Conservation (phyloP, 2,797 vertebrate species). For the Rhinichthys osculus region DNA sequence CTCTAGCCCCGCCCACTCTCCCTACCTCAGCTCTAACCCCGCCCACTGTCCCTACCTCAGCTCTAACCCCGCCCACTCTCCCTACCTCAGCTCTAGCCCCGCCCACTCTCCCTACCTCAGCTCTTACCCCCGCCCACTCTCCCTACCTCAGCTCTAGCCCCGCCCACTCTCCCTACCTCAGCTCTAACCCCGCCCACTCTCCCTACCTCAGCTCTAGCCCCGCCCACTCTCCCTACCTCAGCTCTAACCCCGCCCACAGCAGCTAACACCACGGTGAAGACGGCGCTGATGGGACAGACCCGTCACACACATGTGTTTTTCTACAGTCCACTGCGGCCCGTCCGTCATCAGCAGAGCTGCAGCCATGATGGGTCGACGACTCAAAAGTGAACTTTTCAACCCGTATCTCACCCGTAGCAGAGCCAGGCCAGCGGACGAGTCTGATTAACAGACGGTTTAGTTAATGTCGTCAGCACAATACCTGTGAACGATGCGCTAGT, state of each 20-base stretch:
- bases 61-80: no score
- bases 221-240: no score
- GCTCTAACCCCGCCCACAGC: background rate
- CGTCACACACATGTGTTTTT: slow-evolving; percentile 16
- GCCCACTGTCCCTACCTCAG: no score
- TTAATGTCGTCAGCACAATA: slow-evolving; percentile 71
- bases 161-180: no score
- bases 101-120: no score
- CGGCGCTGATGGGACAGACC: slow-evolving; percentile 6
- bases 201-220: no score
- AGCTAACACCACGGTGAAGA: slow-evolving; percentile 9
- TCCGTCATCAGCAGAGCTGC: background rate
- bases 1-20: no score
- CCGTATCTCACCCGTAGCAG: slow-evolving; percentile 56
- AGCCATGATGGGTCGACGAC: background rate
- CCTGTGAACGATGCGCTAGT: slow-evolving; percentile 70
- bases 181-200: no score
- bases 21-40: no score
- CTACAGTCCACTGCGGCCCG: background rate
- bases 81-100: no score
- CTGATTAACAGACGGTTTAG: slow-evolving; percentile 7
- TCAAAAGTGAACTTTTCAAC: slow-evolving; percentile 52
- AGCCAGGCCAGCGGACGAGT: slow-evolving; percentile 56
- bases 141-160: no score
- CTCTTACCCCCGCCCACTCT: no score